These are phyloP conservation scores for Bufotes viridis DNA, from an alignment of 2,797 vertebrate genomes.

Conservation along the genomic window DNA sequence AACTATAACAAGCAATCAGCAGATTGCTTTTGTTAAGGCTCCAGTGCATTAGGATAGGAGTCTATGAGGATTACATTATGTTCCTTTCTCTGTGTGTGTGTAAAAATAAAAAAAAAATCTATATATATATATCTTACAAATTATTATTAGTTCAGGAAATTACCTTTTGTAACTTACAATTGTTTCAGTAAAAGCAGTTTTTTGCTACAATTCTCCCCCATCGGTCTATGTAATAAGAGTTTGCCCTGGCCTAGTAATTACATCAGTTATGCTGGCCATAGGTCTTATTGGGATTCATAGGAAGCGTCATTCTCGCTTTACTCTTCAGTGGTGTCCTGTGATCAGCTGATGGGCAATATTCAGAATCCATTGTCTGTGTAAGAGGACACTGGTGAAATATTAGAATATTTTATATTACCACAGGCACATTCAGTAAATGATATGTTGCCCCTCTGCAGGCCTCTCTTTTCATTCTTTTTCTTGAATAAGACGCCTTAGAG, in stretches of 20 bases:
- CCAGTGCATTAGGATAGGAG: too few species aligned
- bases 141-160: too few species aligned
- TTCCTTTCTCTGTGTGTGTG: too few species aligned
- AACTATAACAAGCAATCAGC: too few species aligned
- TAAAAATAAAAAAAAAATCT: too few species aligned
- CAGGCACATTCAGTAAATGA: not conserved
- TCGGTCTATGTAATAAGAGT: not conserved
- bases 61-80: too few species aligned
- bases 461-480: not conserved
- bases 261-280: not conserved
- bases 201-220: too few species aligned
- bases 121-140: too few species aligned
- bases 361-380: constrained; percentile 17
- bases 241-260: not conserved
- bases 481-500: not conserved
- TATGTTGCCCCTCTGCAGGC: not conserved
- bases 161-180: too few species aligned
- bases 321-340: constrained; percentile 9
- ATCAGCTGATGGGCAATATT: constrained; percentile 1
- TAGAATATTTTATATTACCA: not conserved
- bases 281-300: not conserved
- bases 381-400: constrained; percentile 2
- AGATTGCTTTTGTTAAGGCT: too few species aligned
- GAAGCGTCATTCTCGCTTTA: not conserved
- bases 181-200: too few species aligned